Conservation (phyloP, 2,888 invertebrate genomes). For the Himalopsyche japonica region DNA sequence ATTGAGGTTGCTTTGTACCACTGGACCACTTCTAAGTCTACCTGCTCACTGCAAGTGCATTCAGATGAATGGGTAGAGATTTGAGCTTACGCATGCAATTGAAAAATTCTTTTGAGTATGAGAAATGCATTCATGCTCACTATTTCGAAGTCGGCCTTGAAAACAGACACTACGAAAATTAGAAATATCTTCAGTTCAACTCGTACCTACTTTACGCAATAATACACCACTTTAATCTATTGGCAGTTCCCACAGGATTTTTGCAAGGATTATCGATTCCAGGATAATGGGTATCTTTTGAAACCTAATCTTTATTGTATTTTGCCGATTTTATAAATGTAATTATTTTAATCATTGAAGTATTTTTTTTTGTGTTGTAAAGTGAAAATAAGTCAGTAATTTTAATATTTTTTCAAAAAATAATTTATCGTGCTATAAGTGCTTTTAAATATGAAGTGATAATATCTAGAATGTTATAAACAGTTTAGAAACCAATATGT, state of each 20-base stretch:
- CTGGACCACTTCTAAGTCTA: conserved; percentile 24
- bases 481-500: too few relatives aligned
- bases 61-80: conserved; percentile 31
- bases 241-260: not conserved
- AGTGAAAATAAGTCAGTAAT: too few relatives aligned
- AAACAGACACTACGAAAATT: conserved; percentile 3
- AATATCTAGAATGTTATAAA: too few relatives aligned
- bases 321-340: too few relatives aligned
- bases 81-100: conserved; percentile 29
- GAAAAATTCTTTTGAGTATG: conserved; percentile 23
- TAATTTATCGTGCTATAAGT: too few relatives aligned
- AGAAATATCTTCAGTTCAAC: not conserved
- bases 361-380: too few relatives aligned
- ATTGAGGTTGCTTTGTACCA: not conserved
- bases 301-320: too few relatives aligned
- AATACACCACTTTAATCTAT: not conserved
- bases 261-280: not conserved
- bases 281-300: too few relatives aligned
- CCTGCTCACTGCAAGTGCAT: conserved; percentile 32
- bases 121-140: conserved; percentile 22
- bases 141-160: conserved; percentile 20
- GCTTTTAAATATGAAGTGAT: too few relatives aligned
- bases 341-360: too few relatives aligned
- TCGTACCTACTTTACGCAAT: not conserved
- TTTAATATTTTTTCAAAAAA: too few relatives aligned